Percentiles rank a stretch among this genome's conserved stretches.
Evolutionary conservation across 2,888 invertebrate genomes (phyloP).

Genomic region (Aphrophora alni): DNA sequence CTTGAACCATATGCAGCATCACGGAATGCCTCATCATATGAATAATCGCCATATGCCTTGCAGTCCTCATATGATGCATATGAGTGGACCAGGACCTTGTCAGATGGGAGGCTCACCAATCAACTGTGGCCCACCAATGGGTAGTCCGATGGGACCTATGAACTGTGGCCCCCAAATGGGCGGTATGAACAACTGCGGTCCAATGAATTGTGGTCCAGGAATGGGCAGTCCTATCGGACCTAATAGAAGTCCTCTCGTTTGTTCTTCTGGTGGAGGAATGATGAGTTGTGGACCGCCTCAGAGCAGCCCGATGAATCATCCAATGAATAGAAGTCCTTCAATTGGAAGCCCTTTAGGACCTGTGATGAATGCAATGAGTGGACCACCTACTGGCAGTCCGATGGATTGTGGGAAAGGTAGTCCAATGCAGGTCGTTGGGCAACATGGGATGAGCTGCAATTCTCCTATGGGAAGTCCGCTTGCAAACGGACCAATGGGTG

Average conservation of each 20-base stretch:
- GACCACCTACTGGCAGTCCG: slow-evolving; percentile 52
- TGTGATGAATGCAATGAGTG: slow-evolving; percentile 44
- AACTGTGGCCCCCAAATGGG: slow-evolving; percentile 63
- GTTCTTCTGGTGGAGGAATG: slow-evolving; percentile 47
- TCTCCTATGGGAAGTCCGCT: slow-evolving; percentile 78
- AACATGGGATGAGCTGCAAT: slow-evolving; percentile 54
- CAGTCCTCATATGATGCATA: slow-evolving; percentile 69
- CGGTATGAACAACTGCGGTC: slow-evolving; percentile 59
- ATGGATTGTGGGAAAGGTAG: slow-evolving; percentile 60
- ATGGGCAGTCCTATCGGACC: slow-evolving; percentile 76
- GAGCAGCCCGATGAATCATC: slow-evolving; percentile 66
- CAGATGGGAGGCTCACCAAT: slow-evolving; percentile 50
- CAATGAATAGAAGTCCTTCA: slow-evolving; percentile 51
- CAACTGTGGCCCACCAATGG: slow-evolving; percentile 66
- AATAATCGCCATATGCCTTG: slow-evolving; percentile 64
- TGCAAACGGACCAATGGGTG: slow-evolving; percentile 57
- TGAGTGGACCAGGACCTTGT: slow-evolving; percentile 61
- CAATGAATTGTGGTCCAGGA: slow-evolving; percentile 61
- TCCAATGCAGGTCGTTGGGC: slow-evolving; percentile 64
- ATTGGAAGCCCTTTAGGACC: slow-evolving; percentile 53
- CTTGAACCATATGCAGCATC: slow-evolving; percentile 57
- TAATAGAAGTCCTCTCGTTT: slow-evolving; percentile 49
- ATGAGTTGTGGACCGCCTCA: slow-evolving; percentile 47
- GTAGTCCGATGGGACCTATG: slow-evolving; percentile 75
- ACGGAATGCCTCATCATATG: slow-evolving; percentile 66